A percentile compares a stretch with the other conserved stretches of the same genome.
Conservation (phyloP, 2,113 vertebrate genomes). For the Spea multiplicata region DNA sequence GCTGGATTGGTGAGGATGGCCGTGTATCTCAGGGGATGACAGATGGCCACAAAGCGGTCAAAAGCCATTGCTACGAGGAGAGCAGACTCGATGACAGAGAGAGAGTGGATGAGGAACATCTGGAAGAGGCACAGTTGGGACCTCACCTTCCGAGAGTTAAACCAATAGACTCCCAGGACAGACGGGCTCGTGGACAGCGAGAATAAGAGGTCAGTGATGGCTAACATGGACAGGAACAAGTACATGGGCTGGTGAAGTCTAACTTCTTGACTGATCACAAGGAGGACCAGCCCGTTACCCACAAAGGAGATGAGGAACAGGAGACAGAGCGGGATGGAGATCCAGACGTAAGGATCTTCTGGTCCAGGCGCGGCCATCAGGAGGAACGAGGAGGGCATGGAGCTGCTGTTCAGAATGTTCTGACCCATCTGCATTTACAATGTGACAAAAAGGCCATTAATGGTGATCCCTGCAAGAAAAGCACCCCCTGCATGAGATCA, state of each 20-base stretch:
- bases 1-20: slow-evolving; percentile 43
- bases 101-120: slow-evolving; percentile 32
- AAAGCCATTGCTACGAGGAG: slow-evolving; percentile 29
- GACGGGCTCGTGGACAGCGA: slow-evolving; percentile 6
- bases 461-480: too few species aligned
- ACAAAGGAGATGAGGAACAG: slow-evolving; percentile 9
- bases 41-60: slow-evolving; percentile 54
- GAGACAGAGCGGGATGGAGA: slow-evolving; percentile 18
- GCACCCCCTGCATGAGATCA: too few species aligned
- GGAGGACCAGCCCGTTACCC: slow-evolving; percentile 17
- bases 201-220: slow-evolving; percentile 19
- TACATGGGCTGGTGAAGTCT: slow-evolving; percentile 33
- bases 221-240: slow-evolving; percentile 13
- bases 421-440: background rate
- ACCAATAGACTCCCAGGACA: slow-evolving; percentile 23
- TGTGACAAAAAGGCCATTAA: background rate
- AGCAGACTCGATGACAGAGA: slow-evolving; percentile 13
- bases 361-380: background rate
- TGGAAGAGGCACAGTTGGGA: slow-evolving; percentile 28
- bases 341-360: background rate
- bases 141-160: slow-evolving; percentile 5
- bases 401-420: slow-evolving; percentile 2
- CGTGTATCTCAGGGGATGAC: slow-evolving; percentile 51
- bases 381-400: slow-evolving; percentile 4
- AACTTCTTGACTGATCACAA: slow-evolving; percentile 8